These are phyloP conservation scores for Amiota communis DNA, from an alignment of 2,888 invertebrate genomes.

Conservation along the genomic window DNA sequence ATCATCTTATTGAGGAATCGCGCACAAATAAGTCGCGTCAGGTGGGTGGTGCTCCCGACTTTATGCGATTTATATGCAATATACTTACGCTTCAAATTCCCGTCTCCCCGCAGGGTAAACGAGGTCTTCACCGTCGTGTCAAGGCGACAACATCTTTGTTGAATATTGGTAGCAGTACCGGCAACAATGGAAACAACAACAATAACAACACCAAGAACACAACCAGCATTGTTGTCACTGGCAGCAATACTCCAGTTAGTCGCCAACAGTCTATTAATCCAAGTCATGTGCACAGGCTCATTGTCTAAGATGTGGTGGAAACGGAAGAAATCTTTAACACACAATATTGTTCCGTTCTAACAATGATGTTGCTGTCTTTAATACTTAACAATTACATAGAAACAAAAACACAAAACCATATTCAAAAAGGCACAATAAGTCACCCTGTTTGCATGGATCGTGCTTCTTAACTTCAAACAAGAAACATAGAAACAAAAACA, in stretches of 20 bases:
- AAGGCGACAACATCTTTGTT: conserved; percentile 59
- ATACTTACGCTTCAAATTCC: conserved; percentile 23
- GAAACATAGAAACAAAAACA: too few species aligned
- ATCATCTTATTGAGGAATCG: conserved; percentile 80
- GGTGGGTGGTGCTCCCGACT: conserved; percentile 50
- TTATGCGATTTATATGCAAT: conserved; percentile 25
- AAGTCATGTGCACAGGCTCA: conserved; percentile 71
- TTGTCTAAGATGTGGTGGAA: conserved; percentile 55
- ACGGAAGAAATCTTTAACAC: conserved; percentile 24
- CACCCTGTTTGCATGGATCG: too few species aligned
- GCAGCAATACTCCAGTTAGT: conserved; percentile 48
- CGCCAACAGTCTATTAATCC: conserved; percentile 66
- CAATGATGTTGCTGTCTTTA: conserved; percentile 33
- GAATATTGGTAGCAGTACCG: conserved; percentile 49
- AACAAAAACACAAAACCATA: too few species aligned
- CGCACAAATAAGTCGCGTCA: conserved; percentile 70
- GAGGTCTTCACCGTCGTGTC: conserved; percentile 63
- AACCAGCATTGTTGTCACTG: conserved; percentile 29
- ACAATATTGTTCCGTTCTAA: neutral
- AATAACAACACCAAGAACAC: conserved; percentile 41
- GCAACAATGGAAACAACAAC: conserved; percentile 40
- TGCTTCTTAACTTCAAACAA: too few species aligned
- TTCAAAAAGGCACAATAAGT: too few species aligned
- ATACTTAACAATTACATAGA: neutral
- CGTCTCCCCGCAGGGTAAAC: conserved; percentile 61